Conservation (phyloP, 2,888 invertebrate genomes). For the Phasia obesa region DNA sequence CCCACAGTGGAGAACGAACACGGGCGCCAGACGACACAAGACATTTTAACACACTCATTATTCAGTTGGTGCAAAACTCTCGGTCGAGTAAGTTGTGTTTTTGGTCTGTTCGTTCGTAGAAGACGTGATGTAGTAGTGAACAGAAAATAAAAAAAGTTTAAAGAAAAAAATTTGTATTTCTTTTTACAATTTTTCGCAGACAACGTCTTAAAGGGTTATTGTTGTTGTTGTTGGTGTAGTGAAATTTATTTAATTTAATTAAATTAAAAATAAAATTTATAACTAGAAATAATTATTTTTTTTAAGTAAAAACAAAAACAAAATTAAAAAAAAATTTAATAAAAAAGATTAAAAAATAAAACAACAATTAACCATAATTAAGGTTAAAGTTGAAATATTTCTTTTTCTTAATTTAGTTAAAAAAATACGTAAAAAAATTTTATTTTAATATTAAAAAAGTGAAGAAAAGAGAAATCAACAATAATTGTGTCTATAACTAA, state of each 20-base stretch:
- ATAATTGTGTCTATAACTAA: constrained; percentile 65
- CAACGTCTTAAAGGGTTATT: constrained; percentile 1
- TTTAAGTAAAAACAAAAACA: background rate
- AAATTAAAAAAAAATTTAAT: no score
- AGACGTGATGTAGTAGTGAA: constrained; percentile 19
- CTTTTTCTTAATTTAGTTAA: background rate
- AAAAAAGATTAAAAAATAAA: no score
- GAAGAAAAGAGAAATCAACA: constrained; percentile 46
- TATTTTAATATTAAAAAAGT: background rate
- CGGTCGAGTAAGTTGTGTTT: constrained; percentile 77
- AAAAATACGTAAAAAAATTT: background rate
- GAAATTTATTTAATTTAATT: constrained; percentile 20
- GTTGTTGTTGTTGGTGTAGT: constrained; percentile 47
- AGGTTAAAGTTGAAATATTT: no score
- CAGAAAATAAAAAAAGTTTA: background rate
- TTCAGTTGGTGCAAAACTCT: constrained; percentile 78
- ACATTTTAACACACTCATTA: constrained; percentile 49
- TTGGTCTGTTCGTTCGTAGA: no score
- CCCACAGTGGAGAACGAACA: constrained; percentile 55
- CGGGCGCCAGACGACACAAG: constrained; percentile 35
- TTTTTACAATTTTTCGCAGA: background rate
- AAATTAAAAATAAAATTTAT: constrained; percentile 1
- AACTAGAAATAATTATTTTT: constrained; percentile 5
- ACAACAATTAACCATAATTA: no score
- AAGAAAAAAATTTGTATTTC: constrained; percentile 5